Base-by-base conservation (phyloP, 2,888 invertebrate species). In the Pharmacophagus antenor region DNA sequence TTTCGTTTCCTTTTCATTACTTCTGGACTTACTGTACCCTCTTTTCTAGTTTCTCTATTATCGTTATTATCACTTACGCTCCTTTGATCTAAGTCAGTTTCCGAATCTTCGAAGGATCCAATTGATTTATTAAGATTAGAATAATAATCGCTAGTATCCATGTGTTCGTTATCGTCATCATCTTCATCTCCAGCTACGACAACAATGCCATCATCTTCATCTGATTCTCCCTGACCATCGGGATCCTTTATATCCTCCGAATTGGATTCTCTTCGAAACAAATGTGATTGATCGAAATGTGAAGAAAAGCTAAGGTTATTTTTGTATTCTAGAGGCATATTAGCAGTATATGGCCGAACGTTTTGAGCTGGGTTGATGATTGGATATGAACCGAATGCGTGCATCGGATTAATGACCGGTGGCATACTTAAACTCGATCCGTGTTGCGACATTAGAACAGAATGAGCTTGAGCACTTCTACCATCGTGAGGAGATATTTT, bases 401-500 rank as follows among this genome's bases (percentile, higher is more conserved):
- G 93, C 73, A 96, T 89, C 15, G 94, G 94, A 73, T 94, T 95
- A 58, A 95, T 88, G 2, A 94, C 92, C 6, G 94, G 93, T 15
- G 94, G 93, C 61, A 94, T 88, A 23, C 92, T 92, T 2, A 94
- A 78, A 0, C 94, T 93, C 7, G 93, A 91, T 18, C 81, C 81
- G 71, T 94, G 94, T 0, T 95, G 95, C 54, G 96, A 95, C 63
- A 96, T 92, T 2, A 96, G 88, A 47, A 97, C 91, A 10, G 96
- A 94, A 80, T 97, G 97, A 1, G 96, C 94, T 88, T 97, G 97
- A 2, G 97, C 94, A 63, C 96, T 97, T 68, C 98, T 92, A 0
- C 98, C 98, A 70, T 98, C 98, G 72, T 98, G 97, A 0, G 98
- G 98, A 20, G 97, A 97, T 71, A 98, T 97, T 88, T 98, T 98